Evolutionary conservation across 2,113 vertebrate species (phyloP).

Genomic region (Hemichromis elongatus): DNA sequence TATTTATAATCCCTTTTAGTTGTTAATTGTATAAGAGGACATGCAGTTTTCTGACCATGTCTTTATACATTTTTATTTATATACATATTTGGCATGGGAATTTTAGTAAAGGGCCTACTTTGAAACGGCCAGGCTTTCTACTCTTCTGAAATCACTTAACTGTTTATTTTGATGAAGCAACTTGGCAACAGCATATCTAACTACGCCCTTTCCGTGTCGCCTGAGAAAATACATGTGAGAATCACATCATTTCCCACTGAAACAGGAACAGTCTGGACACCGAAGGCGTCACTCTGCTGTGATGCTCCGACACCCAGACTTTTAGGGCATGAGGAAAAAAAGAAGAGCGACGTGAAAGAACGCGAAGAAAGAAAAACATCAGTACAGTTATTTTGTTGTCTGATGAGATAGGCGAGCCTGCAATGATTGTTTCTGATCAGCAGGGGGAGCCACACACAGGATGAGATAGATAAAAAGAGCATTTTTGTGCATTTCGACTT

Average conservation of each 20-base stretch:
- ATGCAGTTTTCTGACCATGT: background rate
- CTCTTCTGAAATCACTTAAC: background rate
- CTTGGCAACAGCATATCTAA: constrained; percentile 26
- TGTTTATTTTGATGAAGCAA: constrained; percentile 36
- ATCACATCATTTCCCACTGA: background rate
- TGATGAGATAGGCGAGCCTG: background rate
- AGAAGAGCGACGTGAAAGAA: background rate
- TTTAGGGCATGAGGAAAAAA: accelerated
- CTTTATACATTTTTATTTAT: background rate
- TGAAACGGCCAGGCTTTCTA: background rate
- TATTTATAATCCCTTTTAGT: background rate
- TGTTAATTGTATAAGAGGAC: background rate
- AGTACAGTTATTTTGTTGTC: background rate
- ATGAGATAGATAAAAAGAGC: background rate
- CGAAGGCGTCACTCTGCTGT: background rate
- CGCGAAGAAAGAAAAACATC: background rate
- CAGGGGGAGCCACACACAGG: constrained; percentile 32
- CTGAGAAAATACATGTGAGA: background rate
- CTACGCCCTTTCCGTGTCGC: constrained; percentile 48
- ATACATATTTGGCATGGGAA: background rate
- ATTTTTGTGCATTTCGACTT: background rate
- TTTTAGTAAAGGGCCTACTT: background rate
- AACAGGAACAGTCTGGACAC: background rate
- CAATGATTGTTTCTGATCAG: background rate
- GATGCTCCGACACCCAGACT: background rate